These are phyloP conservation scores for Lepidochrysops patricia DNA, from an alignment of 2,888 invertebrate species.

Conservation along the genomic window DNA sequence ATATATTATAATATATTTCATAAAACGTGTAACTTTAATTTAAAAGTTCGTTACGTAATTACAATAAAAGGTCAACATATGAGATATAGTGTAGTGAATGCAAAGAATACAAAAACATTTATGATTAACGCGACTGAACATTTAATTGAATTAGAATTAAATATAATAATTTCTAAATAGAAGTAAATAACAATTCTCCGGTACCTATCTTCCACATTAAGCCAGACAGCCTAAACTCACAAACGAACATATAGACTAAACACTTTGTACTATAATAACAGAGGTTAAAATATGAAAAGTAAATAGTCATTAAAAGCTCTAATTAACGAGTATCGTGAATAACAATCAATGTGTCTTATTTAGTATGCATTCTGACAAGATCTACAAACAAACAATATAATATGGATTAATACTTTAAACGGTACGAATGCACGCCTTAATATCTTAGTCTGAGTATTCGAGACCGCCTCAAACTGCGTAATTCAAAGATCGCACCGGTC, in stretches of 20 bases:
- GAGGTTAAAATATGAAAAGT: slow-evolving; percentile 50
- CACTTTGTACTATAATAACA: slow-evolving; percentile 52
- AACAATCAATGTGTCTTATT: slow-evolving; percentile 19
- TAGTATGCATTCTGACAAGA: slow-evolving; percentile 5
- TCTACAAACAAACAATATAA: slow-evolving; percentile 7
- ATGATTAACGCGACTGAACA: too few relatives aligned
- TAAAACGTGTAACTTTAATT: background rate
- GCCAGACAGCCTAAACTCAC: background rate
- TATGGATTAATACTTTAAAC: slow-evolving; percentile 9
- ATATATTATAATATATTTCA: background rate
- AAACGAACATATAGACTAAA: slow-evolving; percentile 21
- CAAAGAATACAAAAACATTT: too few relatives aligned
- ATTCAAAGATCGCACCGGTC: slow-evolving; percentile 4
- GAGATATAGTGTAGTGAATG: too few relatives aligned
- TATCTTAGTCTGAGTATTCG: slow-evolving; percentile 4
- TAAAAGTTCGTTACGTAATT: background rate
- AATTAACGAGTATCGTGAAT: slow-evolving; percentile 16
- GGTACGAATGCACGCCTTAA: background rate
- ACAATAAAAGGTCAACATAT: background rate
- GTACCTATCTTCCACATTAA: background rate
- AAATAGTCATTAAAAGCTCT: slow-evolving; percentile 43
- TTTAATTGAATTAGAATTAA: too few relatives aligned
- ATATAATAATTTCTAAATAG: background rate
- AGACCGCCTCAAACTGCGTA: background rate
- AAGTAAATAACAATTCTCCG: background rate